A percentile compares a stretch with the other conserved stretches of the same genome.
Conservation (phyloP, 2,113 vertebrate species). For the Tychaedon coryphoeus region DNA sequence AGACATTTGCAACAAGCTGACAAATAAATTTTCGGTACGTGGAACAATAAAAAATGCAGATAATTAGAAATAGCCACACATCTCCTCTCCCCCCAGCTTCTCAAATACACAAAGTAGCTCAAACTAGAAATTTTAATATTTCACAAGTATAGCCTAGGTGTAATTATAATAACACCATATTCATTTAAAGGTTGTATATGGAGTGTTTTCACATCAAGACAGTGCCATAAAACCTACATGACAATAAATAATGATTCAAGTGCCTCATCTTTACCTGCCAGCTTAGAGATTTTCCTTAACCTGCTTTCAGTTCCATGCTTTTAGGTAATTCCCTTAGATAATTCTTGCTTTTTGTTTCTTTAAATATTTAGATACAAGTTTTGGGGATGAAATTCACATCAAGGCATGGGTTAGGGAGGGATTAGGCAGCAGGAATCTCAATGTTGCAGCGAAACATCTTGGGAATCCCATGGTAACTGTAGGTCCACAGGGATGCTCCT, state of each 20-base stretch:
- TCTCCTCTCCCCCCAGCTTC: not conserved
- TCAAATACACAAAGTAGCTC: not conserved
- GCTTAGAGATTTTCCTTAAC: not conserved
- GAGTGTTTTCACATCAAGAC: not conserved
- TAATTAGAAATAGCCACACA: not conserved
- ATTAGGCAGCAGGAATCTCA: not conserved
- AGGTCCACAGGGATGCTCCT: not conserved
- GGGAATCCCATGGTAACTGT: not conserved
- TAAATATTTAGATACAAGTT: not conserved
- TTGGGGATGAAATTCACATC: not conserved
- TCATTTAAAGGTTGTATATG: not conserved
- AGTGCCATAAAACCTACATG: not conserved
- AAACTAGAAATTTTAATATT: not conserved
- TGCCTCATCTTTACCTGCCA: not conserved
- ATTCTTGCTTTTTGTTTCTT: not conserved
- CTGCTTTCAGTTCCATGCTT: not conserved
- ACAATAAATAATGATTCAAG: not conserved
- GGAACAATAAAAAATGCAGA: not conserved
- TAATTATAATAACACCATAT: not conserved
- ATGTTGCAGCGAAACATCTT: fast-evolving
- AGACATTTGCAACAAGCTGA: not conserved
- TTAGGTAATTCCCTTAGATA: not conserved
- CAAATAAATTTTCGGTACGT: not conserved
- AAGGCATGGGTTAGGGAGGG: not conserved
- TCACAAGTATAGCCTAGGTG: not conserved